Percentiles rank a stretch among this genome's conserved stretches.
These are phyloP conservation scores for Drosophila paulistorum DNA, from an alignment of 1,140 invertebrate genomes.

Conservation along the genomic window DNA sequence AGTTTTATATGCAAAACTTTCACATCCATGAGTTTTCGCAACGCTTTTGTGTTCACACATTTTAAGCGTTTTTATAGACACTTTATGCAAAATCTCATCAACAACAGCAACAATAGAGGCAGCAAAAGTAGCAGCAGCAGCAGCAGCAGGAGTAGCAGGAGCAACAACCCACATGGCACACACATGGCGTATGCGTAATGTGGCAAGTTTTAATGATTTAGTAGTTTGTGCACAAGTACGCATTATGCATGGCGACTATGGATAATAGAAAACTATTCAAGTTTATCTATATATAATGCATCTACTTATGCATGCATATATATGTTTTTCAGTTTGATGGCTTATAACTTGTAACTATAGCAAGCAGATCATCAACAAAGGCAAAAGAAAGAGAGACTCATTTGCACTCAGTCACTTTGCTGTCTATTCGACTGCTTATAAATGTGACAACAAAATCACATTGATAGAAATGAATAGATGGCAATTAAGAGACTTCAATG, in stretches of 20 bases:
- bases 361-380: neutral
- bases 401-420: no score
- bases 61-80: conserved; percentile 56
- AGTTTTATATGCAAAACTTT: conserved; percentile 50
- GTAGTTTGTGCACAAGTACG: conserved; percentile 20
- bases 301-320: conserved; percentile 8
- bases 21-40: conserved; percentile 21
- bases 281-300: neutral
- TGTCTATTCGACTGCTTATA: no score
- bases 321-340: neutral
- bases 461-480: no score
- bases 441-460: no score
- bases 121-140: neutral
- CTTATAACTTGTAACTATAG: neutral
- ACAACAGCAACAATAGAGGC: conserved; percentile 4
- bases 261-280: conserved; percentile 13
- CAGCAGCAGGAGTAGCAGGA: neutral
- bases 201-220: conserved; percentile 55
- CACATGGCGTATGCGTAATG: conserved; percentile 53
- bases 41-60: conserved; percentile 32
- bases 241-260: conserved; percentile 3
- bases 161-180: conserved; percentile 2
- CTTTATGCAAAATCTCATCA: conserved; percentile 38
- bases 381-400: neutral
- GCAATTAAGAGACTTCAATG: no score